Base-by-base conservation (phyloP, 2,797 vertebrate species). In the Chromobotia macracanthus region DNA sequence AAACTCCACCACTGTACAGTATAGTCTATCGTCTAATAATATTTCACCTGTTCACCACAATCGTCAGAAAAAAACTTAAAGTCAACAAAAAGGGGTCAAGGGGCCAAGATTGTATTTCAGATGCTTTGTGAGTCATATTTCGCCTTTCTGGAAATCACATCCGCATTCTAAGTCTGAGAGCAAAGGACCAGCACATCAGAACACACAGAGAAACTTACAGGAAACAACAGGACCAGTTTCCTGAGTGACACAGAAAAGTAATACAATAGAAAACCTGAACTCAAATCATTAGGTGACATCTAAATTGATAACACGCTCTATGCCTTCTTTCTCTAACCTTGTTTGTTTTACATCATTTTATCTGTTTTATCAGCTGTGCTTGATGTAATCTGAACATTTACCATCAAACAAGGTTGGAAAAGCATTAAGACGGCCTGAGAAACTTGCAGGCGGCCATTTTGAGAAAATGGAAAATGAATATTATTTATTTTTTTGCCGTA, bases 161-260 rank as follows among this genome's bases (percentile, higher is more conserved):
- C 70, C 44, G n/a, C 53, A 16, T 48, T 23, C n/a, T 70, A 48
- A 35, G 46, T 60, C 72, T 28, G n/a, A 75, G 28, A n/a, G n/a
- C 18, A 21, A 81, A 78, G 58, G 65, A 77, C 73, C 25, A 68
- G 56, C 55, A 23, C 60, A 74, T 78, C 58, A 81, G 65, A 77
- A 50, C 28, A n/a, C 23, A 35, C 48, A 65, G 55, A 77, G 64
- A 75, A 75, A 78, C 67, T 60, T 38, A 55, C 50, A 56, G 44
- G 38, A 75, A 74, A 56, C 10, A 51, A 72, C 55, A 63, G 13
- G 38, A 70, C 80, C 79, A 44, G 75, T 81, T 75, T 55, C 50
- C 58, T 25, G 44, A 55, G 6, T 9, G 13, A 69, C 16, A 35
- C 28, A 51, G 21, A 51, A 72, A 79, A 5, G 70, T 71, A 19